Evolutionary conservation across 2,113 vertebrate genomes (phyloP).

Genomic region (Microtus oregoni): DNA sequence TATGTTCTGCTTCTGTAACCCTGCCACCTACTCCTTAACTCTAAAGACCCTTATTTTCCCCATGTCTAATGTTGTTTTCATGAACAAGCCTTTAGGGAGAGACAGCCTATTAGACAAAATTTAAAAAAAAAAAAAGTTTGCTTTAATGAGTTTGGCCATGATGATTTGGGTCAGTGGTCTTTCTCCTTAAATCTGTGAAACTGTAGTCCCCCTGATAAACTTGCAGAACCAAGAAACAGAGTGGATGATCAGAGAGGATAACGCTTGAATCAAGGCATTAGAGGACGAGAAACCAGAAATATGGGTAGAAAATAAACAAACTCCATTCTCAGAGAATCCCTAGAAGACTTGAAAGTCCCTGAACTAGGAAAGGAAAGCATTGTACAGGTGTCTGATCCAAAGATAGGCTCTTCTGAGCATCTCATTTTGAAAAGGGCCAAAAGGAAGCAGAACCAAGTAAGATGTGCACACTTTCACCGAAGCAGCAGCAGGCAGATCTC

Average conservation of each 20-base stretch:
- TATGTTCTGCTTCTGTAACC: background rate
- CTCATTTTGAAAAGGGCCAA: constrained; percentile 14
- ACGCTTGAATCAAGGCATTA: constrained; percentile 23
- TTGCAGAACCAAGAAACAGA: constrained; percentile 49
- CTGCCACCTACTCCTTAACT: background rate
- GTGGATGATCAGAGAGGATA: constrained; percentile 21
- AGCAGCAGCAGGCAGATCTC: background rate
- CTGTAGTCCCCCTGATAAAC: background rate
- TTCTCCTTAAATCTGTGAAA: background rate
- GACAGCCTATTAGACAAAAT: background rate
- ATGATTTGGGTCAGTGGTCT: background rate
- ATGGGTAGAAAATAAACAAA: constrained; percentile 39
- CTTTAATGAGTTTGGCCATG: background rate
- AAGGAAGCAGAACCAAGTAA: background rate
- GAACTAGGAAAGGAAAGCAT: background rate
- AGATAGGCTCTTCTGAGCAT: constrained; percentile 37
- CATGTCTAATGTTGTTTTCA: background rate
- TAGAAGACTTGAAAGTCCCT: constrained; percentile 12
- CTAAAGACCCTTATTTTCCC: background rate
- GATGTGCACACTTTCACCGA: background rate
- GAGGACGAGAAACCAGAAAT: background rate
- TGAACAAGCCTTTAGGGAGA: background rate
- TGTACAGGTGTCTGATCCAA: background rate
- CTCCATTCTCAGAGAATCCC: constrained; percentile 4
- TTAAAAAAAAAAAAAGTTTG: background rate